phyloP scores from a whole-genome alignment of 2,113 vertebrate species.

The Notarius lentiginosus region DNA sequence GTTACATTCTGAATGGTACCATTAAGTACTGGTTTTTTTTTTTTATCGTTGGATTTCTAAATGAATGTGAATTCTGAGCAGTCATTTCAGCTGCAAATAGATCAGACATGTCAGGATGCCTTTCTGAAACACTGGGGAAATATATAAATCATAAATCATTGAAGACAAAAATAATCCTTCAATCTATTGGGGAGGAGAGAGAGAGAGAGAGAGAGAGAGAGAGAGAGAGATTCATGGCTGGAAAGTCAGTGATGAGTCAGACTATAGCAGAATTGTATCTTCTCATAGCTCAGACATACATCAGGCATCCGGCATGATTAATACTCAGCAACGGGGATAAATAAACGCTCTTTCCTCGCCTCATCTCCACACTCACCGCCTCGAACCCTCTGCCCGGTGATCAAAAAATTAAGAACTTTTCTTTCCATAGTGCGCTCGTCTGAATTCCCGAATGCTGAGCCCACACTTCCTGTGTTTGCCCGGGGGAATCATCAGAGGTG shows the following conservation, averaged over 20 bases:
- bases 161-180: constrained; percentile 3
- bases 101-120: not conserved
- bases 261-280: constrained; percentile 34
- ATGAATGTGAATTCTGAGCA: not conserved
- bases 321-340: constrained; percentile 54
- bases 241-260: constrained; percentile 41
- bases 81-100: not conserved
- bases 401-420: constrained; percentile 62
- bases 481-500: constrained; percentile 39
- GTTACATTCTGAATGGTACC: not conserved
- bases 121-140: not conserved
- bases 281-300: constrained; percentile 43
- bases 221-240: constrained; percentile 34
- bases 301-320: constrained; percentile 52
- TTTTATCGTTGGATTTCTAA: not conserved
- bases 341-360: constrained; percentile 51
- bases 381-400: constrained; percentile 41
- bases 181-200: not conserved
- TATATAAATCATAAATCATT: constrained; percentile 4
- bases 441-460: constrained; percentile 57
- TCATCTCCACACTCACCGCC: constrained; percentile 42
- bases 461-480: constrained; percentile 47
- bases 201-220: constrained; percentile 9
- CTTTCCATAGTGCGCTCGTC: constrained; percentile 54
- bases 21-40: not conserved